Percentiles rank a stretch among this genome's conserved stretches.
phyloP scores from a whole-genome alignment of 2,797 vertebrate species.

The Mastacembelus armatus region DNA sequence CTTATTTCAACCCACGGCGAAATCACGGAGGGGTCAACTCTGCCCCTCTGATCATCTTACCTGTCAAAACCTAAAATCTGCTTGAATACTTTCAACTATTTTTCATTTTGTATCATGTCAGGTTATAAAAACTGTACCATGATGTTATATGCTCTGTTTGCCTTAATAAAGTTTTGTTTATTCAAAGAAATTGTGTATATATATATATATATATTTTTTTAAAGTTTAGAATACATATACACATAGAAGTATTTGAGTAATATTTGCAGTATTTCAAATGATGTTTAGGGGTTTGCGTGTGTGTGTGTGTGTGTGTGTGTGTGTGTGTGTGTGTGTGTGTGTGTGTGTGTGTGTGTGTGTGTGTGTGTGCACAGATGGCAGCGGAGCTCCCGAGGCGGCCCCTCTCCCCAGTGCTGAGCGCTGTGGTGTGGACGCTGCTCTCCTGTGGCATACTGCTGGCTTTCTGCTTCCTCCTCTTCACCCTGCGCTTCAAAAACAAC shows the following conservation, averaged over 20 bases:
- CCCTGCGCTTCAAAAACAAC: constrained; percentile 94
- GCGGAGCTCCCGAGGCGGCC: constrained; percentile 65
- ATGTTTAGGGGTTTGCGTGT: constrained; percentile 41
- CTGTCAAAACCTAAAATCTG: constrained; percentile 42
- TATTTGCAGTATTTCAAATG: not conserved
- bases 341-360: no score
- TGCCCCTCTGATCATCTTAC: constrained; percentile 70
- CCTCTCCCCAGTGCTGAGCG: constrained; percentile 86
- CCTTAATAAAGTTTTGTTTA: constrained; percentile 58
- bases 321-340: no score
- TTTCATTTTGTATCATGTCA: not conserved
- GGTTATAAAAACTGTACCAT: not conserved
- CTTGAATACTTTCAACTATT: not conserved
- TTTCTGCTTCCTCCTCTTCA: constrained; percentile 92
- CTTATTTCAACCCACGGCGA: constrained; percentile 77
- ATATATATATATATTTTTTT: no score
- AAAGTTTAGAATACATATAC: not conserved
- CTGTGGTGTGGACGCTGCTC: constrained; percentile 90
- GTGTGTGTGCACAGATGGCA: constrained; percentile 68
- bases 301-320: no score
- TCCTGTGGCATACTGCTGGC: constrained; percentile 90
- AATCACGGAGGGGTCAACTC: constrained; percentile 75
- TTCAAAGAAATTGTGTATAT: not conserved
- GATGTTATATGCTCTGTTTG: constrained; percentile 26
- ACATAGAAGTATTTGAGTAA: not conserved